A percentile compares a stretch with the other conserved stretches of the same genome.
Conservation (phyloP, 2,888 invertebrate species). For the Drosophila aldrichi region DNA sequence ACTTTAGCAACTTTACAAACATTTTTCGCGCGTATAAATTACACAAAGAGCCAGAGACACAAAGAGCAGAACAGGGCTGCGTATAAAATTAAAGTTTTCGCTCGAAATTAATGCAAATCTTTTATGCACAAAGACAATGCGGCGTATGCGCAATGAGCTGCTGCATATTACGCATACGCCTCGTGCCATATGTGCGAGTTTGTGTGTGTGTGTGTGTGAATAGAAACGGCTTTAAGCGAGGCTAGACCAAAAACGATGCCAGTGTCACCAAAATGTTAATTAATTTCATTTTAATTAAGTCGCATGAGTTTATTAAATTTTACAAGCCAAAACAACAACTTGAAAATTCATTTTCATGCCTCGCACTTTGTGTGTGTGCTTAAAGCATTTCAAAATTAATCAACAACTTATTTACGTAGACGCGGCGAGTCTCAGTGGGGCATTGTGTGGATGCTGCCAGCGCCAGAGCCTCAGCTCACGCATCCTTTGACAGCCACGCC, state of each 20-base stretch:
- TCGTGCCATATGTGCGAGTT: neutral
- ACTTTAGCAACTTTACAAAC: conserved; percentile 68
- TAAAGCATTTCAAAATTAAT: conserved; percentile 68
- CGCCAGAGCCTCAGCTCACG: conserved; percentile 6
- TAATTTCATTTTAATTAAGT: conserved; percentile 74
- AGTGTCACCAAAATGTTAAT: conserved; percentile 50
- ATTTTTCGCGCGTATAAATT: conserved; percentile 74
- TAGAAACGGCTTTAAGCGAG: conserved; percentile 34
- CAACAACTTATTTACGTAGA: conserved; percentile 66
- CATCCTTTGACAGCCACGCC: conserved; percentile 7
- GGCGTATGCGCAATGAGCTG: conserved; percentile 62
- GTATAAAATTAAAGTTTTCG: conserved; percentile 59
- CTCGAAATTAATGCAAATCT: conserved; percentile 69
- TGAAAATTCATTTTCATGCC: conserved; percentile 18
- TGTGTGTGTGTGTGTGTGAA: neutral
- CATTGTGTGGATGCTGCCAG: conserved; percentile 14
- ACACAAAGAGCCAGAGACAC: conserved; percentile 50
- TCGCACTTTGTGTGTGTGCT: neutral
- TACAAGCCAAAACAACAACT: conserved; percentile 36
- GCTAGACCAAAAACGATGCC: neutral
- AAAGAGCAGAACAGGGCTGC: conserved; percentile 31
- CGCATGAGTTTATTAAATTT: conserved; percentile 58
- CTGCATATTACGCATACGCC: conserved; percentile 54
- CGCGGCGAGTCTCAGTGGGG: conserved; percentile 22
- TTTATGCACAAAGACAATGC: conserved; percentile 49